Evolutionary conservation across 2,888 invertebrate species (phyloP), one percentile per base, ranked within the genome.

Genomic region (Agonopterix alstromeriana): DNA sequence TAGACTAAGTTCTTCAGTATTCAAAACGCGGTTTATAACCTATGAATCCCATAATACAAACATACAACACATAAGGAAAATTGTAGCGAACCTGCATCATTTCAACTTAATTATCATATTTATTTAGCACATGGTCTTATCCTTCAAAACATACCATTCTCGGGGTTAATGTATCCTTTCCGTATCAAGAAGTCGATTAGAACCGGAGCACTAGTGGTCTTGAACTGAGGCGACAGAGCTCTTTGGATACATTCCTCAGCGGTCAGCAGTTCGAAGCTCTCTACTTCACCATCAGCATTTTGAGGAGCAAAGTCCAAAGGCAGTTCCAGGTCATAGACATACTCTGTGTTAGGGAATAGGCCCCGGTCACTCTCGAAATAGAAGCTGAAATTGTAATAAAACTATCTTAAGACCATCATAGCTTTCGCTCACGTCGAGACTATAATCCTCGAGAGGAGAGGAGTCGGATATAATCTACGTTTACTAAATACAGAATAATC

Each of bases 271-370:
- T 97, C 95, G 82, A 98, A 98, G 51, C 93, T 93, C 75, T 97
- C 96, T 35, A 98, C 97, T 87, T 98, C 98, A 10, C 98, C 98
- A 78, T 98, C 98, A 36, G 95, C 94, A 82, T 97, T 98, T 66
- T 92, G 93, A n/a, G 98, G 98, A 57, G 93, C 89, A 84, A 98
- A 98, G 73, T 97, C 96, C 48, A 93, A 76, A 10, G 98, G 98
- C 63, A 98, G 87, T 84, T 97, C 97, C 61, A 98, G 89, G 80
- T 98, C 98, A 77, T 95, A 98, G 17, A 97, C 95, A 81, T 96
- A 98, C 76, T 98, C 97, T 3, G 97, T 97, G 77, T 98, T 98
- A 10, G 98, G 97, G 70, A 97, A 97, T 40, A 98, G 83, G 0
- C 98, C 98, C 65, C 96, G 91, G 77, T 97, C 97, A 76, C 97